Conservation (phyloP, 2,888 invertebrate genomes). For the Hydraecia micacea region DNA sequence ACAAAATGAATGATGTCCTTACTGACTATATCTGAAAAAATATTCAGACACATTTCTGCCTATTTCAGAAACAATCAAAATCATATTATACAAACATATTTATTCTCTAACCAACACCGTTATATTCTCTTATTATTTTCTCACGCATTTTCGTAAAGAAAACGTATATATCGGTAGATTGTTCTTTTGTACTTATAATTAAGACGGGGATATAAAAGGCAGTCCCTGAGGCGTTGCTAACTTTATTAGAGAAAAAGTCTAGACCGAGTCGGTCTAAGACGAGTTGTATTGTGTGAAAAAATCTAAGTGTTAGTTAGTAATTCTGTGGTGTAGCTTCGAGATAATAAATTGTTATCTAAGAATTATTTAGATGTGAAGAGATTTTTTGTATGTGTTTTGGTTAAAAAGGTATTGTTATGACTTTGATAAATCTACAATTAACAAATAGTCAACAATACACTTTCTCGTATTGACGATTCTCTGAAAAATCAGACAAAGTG, state of each 20-base stretch:
- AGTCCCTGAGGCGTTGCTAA: conserved; percentile 44
- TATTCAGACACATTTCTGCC: not conserved
- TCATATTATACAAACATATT: not conserved
- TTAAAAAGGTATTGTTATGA: not conserved
- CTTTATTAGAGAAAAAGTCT: conserved; percentile 48
- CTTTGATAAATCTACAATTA: not conserved
- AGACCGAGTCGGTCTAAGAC: conserved; percentile 22
- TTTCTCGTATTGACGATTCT: not conserved
- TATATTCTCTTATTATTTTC: conserved; percentile 30
- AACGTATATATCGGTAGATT: conserved; percentile 19
- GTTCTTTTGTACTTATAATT: conserved; percentile 52
- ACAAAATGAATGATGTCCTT: too few relatives aligned
- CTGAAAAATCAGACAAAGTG: not conserved
- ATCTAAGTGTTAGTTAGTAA: conserved; percentile 1
- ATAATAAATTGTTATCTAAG: not conserved
- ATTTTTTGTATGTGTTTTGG: not conserved
- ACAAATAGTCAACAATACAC: not conserved
- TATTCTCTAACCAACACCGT: not conserved
- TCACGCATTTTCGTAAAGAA: conserved; percentile 34
- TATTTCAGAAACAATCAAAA: not conserved
- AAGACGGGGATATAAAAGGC: conserved; percentile 34
- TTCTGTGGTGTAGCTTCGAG: not conserved
- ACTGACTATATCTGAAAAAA: not conserved
- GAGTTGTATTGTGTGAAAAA: conserved; percentile 19
- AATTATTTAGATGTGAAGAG: not conserved